A percentile compares a stretch with the other conserved stretches of the same genome.
These are phyloP conservation scores for Abrostola tripartita DNA, from an alignment of 2,888 invertebrate genomes.

Conservation along the genomic window DNA sequence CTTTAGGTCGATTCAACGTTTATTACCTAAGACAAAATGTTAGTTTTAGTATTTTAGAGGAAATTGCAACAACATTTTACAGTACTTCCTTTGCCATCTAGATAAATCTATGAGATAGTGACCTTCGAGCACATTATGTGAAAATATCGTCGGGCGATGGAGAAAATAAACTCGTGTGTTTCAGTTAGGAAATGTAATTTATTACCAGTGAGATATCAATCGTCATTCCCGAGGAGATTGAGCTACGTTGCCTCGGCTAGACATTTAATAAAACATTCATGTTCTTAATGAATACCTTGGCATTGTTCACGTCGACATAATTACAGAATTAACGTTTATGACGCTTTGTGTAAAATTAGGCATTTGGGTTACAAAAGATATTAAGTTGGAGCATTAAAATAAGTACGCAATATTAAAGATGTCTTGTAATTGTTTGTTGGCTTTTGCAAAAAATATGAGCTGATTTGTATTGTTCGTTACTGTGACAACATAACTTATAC, in stretches of 20 bases:
- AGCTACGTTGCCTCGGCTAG: slow-evolving; percentile 29
- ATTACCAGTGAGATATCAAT: slow-evolving; percentile 64
- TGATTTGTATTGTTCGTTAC: slow-evolving; percentile 2
- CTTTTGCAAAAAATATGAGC: slow-evolving; percentile 16
- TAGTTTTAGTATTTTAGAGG: slow-evolving; percentile 29
- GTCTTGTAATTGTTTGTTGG: slow-evolving; percentile 29
- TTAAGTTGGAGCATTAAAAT: slow-evolving; percentile 44
- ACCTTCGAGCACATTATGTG: slow-evolving; percentile 74
- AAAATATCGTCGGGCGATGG: slow-evolving; percentile 73
- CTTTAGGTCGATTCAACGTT: slow-evolving; percentile 2
- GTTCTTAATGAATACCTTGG: slow-evolving; percentile 47
- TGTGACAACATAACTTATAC: slow-evolving; percentile 4
- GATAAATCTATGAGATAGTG: slow-evolving; percentile 79
- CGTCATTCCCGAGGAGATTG: slow-evolving; percentile 61
- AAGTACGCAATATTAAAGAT: slow-evolving; percentile 34
- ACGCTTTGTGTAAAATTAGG: slow-evolving; percentile 48
- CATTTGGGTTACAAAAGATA: slow-evolving; percentile 47
- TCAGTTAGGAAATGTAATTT: slow-evolving; percentile 64
- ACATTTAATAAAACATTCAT: slow-evolving; percentile 46
- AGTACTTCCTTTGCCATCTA: slow-evolving; percentile 67
- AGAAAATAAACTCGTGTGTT: slow-evolving; percentile 74
- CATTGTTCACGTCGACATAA: slow-evolving; percentile 45
- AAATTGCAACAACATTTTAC: slow-evolving; percentile 56
- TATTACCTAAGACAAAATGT: slow-evolving; percentile 17
- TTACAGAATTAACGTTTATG: slow-evolving; percentile 50